Base-by-base conservation (phyloP, 2,113 vertebrate genomes). In the Ceyx margarethae region DNA sequence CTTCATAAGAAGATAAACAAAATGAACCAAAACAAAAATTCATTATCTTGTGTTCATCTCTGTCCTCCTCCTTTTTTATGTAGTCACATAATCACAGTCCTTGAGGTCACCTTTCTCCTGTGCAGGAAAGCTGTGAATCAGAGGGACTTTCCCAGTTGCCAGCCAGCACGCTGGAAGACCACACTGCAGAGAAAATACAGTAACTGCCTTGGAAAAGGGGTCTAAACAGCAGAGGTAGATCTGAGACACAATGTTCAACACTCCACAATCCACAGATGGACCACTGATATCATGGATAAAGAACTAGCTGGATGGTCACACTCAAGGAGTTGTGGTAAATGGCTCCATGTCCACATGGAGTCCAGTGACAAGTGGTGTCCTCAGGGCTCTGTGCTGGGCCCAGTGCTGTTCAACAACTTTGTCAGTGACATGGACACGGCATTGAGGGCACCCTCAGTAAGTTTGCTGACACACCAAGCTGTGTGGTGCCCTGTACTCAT, bases 191-290 rank as follows among this genome's bases (percentile, higher is more conserved):
- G 16, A 79, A 48, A 80, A 82, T 68, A 10, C 6, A 35, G 35
- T 22, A 40, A 46, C 33, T 40, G 45, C 11, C 20, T 73, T 0
- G 0, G 54, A 48, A 28, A 35, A 65, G 5, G 11, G 2, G 17
- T 15, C 16, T 28, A 11, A 81, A 61, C 22, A 69, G 17, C 50
- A 84, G 15, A 80, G 12, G 35, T 66, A 80, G 37, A 40, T 64
- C 33, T 54, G 45, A 56, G 26, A 73, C 45, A 48, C 15, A 57
- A 15, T 10, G 40, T 65, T 67, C 20, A 51, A 76, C 46, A 31
- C 37, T 37, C 37, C 37, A 37, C 37, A 37, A 37, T 37, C 37
- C 37, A 37, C 37, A 37, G 37, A 37, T 37, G 37, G 37, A 37
- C 37, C 37, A 37, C 37, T 37, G 37, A 37, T 37, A 37, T 37